These are phyloP conservation scores for Paguma larvata DNA, from an alignment of 2,797 vertebrate species.

Conservation along the genomic window DNA sequence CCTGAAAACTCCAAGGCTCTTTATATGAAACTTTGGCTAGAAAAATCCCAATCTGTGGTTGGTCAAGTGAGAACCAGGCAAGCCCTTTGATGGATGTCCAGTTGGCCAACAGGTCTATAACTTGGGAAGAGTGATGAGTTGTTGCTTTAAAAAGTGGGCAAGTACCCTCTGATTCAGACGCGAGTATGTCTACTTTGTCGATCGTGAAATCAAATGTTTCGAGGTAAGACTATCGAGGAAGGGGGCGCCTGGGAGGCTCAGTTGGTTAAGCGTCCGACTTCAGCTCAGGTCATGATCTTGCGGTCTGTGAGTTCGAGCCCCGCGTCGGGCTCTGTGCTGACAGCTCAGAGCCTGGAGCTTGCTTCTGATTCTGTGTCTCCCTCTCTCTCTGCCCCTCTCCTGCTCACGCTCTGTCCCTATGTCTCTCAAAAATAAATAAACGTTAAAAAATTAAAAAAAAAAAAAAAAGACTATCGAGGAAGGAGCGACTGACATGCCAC, in stretches of 20 bases:
- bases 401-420: too few relatives aligned
- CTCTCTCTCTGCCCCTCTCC: too few relatives aligned
- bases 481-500: not conserved
- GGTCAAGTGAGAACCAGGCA: not conserved
- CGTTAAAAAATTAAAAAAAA: too few relatives aligned
- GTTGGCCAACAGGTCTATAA: constrained; percentile 29
- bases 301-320: too few relatives aligned
- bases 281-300: too few relatives aligned
- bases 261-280: too few relatives aligned
- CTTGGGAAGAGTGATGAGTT: constrained; percentile 18
- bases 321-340: too few relatives aligned
- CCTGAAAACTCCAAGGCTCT: not conserved
- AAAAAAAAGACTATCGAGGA: not conserved
- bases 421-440: too few relatives aligned
- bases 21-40: not conserved
- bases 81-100: not conserved
- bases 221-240: not conserved
- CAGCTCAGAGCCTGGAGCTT: too few relatives aligned
- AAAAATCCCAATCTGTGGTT: constrained; percentile 21
- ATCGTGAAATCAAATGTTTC: not conserved
- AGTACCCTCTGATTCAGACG: not conserved
- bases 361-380: too few relatives aligned
- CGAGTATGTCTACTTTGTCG: not conserved
- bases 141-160: not conserved
- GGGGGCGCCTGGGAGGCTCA: too few relatives aligned